Evolutionary conservation across 2,797 vertebrate species (phyloP), one percentile per base, ranked within the genome.

Genomic region (Semaprochilodus insignis): DNA sequence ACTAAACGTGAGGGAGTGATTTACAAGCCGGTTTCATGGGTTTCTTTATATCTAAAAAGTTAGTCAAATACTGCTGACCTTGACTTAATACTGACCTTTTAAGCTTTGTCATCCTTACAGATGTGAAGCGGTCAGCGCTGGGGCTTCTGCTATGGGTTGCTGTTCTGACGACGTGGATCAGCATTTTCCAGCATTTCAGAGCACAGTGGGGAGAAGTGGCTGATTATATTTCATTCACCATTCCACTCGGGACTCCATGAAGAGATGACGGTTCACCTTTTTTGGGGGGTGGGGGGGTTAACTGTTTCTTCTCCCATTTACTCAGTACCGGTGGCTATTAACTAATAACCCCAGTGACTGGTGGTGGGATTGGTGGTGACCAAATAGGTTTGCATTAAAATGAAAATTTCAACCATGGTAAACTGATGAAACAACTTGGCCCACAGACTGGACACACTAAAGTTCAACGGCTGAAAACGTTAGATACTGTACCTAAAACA

Each of bases 171-270:
- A 96, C 96, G 1, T 98, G 97, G 97, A 97, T 97, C 81, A 95
- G 95, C 57, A 94, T 98, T 87, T 97, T 95, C 89, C 97, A 98
- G 90, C 95, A 96, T 77, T 96, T 92, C 90, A 93, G 97, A 83
- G 95, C 96, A 36, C 87, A 92, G 77, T 98, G 97, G 97, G 97
- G 97, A 0, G 97, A 95, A 62, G 91, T 97, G 79, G 97, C 95
- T 1, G 97, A 98, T 87, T 95, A 96, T 83, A 94, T 98, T 16
- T 97, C 97, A 71, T 98, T 98, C 88, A 98, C 97, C 52, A 97
- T 98, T 85, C 97, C 97, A 0, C 90, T 97, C 51, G 97, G 97
- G 31, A 96, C 93, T 71, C 96, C 97, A 31, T 98, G 85, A 96
- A 69, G 11, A 65, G 34, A 76, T 11, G 6, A 7, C 11, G 6